Evolutionary conservation across 2,888 invertebrate genomes (phyloP).

Genomic region (Oegoconia quadripuncta): DNA sequence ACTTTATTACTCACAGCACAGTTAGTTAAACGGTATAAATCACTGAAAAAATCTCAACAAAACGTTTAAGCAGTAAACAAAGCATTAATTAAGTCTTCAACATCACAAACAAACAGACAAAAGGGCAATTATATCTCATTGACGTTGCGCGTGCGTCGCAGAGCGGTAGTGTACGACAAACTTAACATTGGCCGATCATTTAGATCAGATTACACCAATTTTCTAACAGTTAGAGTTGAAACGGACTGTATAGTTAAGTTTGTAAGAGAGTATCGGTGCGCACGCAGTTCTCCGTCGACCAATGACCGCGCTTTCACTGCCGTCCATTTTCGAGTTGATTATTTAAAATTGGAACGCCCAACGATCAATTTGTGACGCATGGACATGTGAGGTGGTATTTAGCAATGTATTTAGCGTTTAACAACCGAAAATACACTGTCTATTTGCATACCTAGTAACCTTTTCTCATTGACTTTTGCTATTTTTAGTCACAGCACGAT

Average conservation of each 20-base stretch:
- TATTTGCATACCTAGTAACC: too few relatives aligned
- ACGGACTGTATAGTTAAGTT: constrained; percentile 23
- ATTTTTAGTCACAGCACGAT: too few relatives aligned
- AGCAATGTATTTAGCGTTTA: too few relatives aligned
- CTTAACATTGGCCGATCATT: constrained; percentile 19
- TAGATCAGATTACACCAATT: constrained; percentile 25
- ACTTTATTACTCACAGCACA: too few relatives aligned
- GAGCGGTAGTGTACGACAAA: constrained; percentile 60
- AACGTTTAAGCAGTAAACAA: constrained; percentile 16
- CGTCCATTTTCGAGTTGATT: constrained; percentile 49
- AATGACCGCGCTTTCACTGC: constrained; percentile 77
- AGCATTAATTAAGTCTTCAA: constrained; percentile 24
- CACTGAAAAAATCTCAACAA: constrained; percentile 5
- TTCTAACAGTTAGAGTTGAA: neutral
- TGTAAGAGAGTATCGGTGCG: constrained; percentile 53
- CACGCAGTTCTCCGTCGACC: constrained; percentile 67
- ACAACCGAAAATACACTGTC: too few relatives aligned
- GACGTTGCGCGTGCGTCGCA: constrained; percentile 53
- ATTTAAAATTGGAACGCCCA: constrained; percentile 60
- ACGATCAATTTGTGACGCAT: constrained; percentile 32
- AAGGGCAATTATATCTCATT: constrained; percentile 71
- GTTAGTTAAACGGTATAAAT: neutral
- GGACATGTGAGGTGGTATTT: constrained; percentile 13
- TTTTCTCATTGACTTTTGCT: too few relatives aligned
- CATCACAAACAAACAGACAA: constrained; percentile 38